phyloP scores from a whole-genome alignment of 2,797 vertebrate species.

The Sebastes taczanowskii region DNA sequence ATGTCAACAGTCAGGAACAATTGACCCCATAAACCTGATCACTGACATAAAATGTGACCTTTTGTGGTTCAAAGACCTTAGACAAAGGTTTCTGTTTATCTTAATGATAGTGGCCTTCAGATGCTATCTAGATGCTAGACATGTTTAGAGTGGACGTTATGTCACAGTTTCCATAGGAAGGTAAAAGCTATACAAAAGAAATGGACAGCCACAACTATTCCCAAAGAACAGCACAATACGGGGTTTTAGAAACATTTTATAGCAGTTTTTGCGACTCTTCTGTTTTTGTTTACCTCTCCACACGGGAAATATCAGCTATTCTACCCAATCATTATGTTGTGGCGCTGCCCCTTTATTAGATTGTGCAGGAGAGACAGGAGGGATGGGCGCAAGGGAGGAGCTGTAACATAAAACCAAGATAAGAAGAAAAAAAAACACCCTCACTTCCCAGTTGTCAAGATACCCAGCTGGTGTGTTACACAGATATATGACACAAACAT shows the following conservation, averaged over 20 bases:
- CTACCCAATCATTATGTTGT: slow-evolving; percentile 27
- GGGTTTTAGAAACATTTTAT: not conserved
- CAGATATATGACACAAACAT: slow-evolving; percentile 38
- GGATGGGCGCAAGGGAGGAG: slow-evolving; percentile 48
- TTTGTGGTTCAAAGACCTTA: slow-evolving; percentile 23
- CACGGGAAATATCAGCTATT: not conserved
- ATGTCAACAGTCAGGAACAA: slow-evolving; percentile 44
- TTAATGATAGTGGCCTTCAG: slow-evolving; percentile 6
- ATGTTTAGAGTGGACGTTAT: not conserved
- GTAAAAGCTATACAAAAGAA: not conserved
- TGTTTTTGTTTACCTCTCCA: not conserved
- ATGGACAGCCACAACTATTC: not conserved
- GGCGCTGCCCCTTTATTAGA: slow-evolving; percentile 67
- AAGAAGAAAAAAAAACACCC: slow-evolving; percentile 23
- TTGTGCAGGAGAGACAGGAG: slow-evolving; percentile 42
- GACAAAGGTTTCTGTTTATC: slow-evolving; percentile 21
- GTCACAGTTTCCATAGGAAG: not conserved
- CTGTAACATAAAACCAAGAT: slow-evolving; percentile 59
- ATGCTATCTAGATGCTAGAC: not conserved
- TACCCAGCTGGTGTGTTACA: slow-evolving; percentile 5
- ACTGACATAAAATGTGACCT: slow-evolving; percentile 63
- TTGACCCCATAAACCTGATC: slow-evolving; percentile 65
- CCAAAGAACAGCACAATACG: not conserved
- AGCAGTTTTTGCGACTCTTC: not conserved
- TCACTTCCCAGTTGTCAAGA: not conserved